Base-by-base conservation (phyloP, 2,797 vertebrate genomes). In the Gallinago stenura region DNA sequence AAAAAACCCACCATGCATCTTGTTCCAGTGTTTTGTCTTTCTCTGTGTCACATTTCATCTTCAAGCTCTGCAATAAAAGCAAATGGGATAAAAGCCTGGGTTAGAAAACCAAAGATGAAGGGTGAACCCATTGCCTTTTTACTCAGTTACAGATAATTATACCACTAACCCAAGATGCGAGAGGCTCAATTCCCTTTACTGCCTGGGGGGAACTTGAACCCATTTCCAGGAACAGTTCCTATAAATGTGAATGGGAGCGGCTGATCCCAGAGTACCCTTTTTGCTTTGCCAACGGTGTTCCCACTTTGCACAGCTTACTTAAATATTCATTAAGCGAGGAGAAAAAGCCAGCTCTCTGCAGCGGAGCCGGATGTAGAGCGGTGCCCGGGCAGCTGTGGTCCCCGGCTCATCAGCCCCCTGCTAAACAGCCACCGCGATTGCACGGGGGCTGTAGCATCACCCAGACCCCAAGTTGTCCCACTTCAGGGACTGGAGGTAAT, bases 21-120 rank as follows among this genome's bases (percentile, higher is more conserved):
- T 86, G 88, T 91, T 94, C 90, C 85, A 86, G n/a, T 93, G 93
- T 81, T 97, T 95, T 91, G 37, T 83, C 39, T 93, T 93, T 94
- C 72, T 87, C 57, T 91, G 35, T 95, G 89, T 80, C 65, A 89
- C 85, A 90, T 94, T 93, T 96, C 54, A 91, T 96, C 90, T 93
- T 93, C 85, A 88, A 75, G 82, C 54, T 86, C 88, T 45, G 69
- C 77, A 86, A 88, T 91, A 90, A 94, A 93, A 94, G 93, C 90
- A 95, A 94, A 95, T 81, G 87, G 93, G 91, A 97, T 95, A 94
- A 97, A 95, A 96, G 94, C 90, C 70, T 1, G 15, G 65, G 90
- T 93, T 95, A 95, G 87, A 94, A 94, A 95, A 91, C 79, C 90
- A 88, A 95, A 91, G 93, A 94, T 80, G 85, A 93, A 95, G 90